Conservation (phyloP, 2,113 vertebrate genomes). For the Dicaeum eximium region DNA sequence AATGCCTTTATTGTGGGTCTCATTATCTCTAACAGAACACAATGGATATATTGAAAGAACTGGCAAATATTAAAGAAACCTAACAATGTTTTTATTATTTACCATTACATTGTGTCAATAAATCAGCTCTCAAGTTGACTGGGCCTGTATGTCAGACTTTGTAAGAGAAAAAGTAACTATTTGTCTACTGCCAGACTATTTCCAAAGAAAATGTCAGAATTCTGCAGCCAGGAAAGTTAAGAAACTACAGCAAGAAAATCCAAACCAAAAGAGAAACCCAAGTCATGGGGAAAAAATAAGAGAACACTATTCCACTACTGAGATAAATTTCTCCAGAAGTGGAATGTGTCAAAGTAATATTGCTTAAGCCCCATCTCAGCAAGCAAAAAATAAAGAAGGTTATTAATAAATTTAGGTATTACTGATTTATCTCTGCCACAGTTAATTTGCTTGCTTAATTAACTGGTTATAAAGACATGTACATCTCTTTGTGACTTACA, state of each 20-base stretch:
- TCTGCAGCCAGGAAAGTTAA: not conserved
- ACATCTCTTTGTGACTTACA: not conserved
- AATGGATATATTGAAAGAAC: not conserved
- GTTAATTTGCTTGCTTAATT: not conserved
- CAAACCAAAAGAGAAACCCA: not conserved
- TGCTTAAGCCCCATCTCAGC: not conserved
- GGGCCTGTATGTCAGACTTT: not conserved
- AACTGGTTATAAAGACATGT: not conserved
- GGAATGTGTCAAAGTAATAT: not conserved
- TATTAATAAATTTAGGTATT: not conserved
- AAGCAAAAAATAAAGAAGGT: not conserved
- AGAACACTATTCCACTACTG: not conserved
- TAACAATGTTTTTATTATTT: not conserved
- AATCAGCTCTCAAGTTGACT: not conserved
- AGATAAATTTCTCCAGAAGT: not conserved
- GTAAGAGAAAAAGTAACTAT: not conserved
- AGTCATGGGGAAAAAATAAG: not conserved
- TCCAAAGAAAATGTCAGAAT: not conserved
- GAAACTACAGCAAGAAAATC: not conserved
- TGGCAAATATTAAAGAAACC: not conserved
- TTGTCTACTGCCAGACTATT: not conserved
- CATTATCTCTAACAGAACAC: not conserved
- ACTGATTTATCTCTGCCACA: not conserved
- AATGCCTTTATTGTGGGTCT: not conserved
- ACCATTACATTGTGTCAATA: not conserved